Percentiles rank a stretch among this genome's conserved stretches.
Conservation (phyloP, 2,797 vertebrate species). For the Spinus olivaceus region DNA sequence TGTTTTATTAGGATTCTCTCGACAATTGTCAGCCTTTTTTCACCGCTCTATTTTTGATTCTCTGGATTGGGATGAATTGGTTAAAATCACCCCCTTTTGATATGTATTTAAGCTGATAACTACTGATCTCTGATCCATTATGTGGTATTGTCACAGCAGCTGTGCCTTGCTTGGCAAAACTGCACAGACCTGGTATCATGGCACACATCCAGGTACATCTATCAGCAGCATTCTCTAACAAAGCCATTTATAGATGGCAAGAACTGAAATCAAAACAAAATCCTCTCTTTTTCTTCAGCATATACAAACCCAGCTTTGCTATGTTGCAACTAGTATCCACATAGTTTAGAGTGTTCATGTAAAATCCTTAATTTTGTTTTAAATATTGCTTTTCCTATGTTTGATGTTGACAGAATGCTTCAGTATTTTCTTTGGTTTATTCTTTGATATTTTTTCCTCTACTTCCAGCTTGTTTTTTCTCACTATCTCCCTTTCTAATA, state of each 20-base stretch:
- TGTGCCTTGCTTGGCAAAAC: slow-evolving; percentile 13
- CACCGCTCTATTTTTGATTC: neutral
- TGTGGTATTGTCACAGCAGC: neutral
- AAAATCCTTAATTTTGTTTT: neutral
- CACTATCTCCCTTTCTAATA: neutral
- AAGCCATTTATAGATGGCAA: neutral
- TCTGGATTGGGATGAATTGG: neutral
- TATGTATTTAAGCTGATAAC: neutral
- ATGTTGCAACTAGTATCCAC: neutral
- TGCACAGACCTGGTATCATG: neutral
- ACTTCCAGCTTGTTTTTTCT: neutral
- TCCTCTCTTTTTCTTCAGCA: neutral
- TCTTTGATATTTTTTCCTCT: neutral
- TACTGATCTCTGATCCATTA: neutral
- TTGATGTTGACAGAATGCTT: neutral
- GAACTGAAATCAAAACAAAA: neutral
- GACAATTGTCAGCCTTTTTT: neutral
- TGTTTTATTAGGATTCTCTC: neutral
- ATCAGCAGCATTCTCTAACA: neutral
- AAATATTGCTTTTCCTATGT: neutral
- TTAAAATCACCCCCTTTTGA: slow-evolving; percentile 7
- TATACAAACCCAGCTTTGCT: neutral
- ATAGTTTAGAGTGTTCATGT: neutral
- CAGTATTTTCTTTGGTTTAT: neutral
- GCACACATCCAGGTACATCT: neutral